Percentiles rank a stretch among this genome's conserved stretches.
Evolutionary conservation across 2,888 invertebrate species (phyloP).

Genomic region (Doris montereyensis): DNA sequence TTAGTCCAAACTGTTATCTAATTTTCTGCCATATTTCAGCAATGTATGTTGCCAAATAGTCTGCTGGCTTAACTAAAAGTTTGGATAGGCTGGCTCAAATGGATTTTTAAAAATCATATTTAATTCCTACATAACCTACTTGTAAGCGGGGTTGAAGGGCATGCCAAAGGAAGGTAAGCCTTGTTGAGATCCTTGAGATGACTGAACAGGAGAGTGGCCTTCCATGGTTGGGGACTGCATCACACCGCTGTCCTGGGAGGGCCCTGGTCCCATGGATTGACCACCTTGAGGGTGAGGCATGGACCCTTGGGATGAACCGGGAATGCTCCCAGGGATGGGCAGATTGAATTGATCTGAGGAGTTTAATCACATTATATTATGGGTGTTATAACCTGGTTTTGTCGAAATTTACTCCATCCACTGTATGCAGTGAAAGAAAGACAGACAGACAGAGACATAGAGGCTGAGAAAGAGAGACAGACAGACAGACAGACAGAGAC

Average conservation of each 20-base stretch:
- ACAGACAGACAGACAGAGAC: too few relatives aligned
- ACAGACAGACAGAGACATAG: background rate
- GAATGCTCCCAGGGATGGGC: slow-evolving; percentile 12
- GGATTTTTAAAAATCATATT: too few relatives aligned
- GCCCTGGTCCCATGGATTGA: background rate
- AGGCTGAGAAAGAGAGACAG: too few relatives aligned
- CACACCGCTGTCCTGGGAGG: background rate
- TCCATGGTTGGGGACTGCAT: slow-evolving; percentile 1
- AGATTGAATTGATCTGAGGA: slow-evolving; percentile 32
- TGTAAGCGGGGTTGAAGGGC: slow-evolving; percentile 6
- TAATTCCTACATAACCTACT: slow-evolving; percentile 24
- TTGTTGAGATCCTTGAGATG: slow-evolving; percentile 29
- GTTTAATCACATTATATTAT: background rate
- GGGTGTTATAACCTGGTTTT: background rate
- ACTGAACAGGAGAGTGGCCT: slow-evolving; percentile 12
- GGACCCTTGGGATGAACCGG: slow-evolving; percentile 18
- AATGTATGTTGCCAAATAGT: too few relatives aligned
- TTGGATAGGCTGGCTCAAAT: too few relatives aligned
- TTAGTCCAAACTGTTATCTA: too few relatives aligned
- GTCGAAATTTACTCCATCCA: background rate
- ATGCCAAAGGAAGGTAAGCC: slow-evolving; percentile 41
- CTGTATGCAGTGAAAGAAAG: background rate
- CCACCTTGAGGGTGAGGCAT: slow-evolving; percentile 9
- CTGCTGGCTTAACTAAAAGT: too few relatives aligned
- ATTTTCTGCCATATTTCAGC: too few relatives aligned